Base-by-base conservation (phyloP, 2,888 invertebrate species). In the Autographa gamma region DNA sequence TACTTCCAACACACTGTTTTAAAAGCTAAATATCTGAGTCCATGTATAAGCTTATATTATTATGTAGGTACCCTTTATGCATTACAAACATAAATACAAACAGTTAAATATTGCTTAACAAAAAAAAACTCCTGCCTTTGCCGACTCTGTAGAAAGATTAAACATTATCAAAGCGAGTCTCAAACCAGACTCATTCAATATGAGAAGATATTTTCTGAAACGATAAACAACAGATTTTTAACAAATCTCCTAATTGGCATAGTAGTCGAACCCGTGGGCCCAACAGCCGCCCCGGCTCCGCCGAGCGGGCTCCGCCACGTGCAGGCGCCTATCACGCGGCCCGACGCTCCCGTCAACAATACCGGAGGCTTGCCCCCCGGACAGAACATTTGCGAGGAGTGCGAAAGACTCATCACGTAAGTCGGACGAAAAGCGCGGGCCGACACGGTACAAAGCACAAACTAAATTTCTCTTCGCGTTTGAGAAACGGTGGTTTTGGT, bases 341-440 rank as follows among this genome's bases (percentile, higher is more conserved):
- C 97, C 86, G 94, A 96, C 85, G 94, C 94, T 74, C 96, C 96
- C 83, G 88, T 96, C 91, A 96, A 97, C 93, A 96, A 97, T 90
- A 97, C 97, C 85, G 97, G 97, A 86, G 97, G 97, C 90, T 96
- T 98, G 86, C 97, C 98, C 85, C 97, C 98, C 85, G 98, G 98
- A 89, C 98, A 98, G 96, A 98, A 98, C 96, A 98, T 98, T 95
- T 99, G 99, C 96, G 98, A 98, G 85, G 99, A 99, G 91, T 99
- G 99, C 96, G 99, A 99, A 94, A 97, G 99, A 90, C 97, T 99
- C 90, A 99, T 99, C 96, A 98, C 98, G 99, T 99, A 98, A 98
- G 99, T 98, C 96, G 97, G 90, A 95, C 96, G 88, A 94, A 93
- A 85, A 96, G 96, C 84, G 93, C 96, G 96, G 94, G 96, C 97